These are phyloP conservation scores for Melanotaenia parkinsoni DNA, from an alignment of 2,797 vertebrate species.

Conservation along the genomic window DNA sequence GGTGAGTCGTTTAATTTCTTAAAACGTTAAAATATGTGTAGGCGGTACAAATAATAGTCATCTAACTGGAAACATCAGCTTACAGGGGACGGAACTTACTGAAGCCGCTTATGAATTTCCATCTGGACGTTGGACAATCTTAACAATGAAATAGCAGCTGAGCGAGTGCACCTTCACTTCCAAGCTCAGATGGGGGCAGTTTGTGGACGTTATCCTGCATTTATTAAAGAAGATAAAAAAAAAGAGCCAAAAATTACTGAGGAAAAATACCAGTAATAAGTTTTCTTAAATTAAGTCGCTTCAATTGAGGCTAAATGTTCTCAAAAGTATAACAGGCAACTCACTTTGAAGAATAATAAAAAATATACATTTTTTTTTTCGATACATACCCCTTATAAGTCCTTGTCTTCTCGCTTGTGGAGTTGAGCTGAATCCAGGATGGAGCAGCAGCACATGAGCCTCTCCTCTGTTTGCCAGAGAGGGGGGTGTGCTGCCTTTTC, in stretches of 20 bases:
- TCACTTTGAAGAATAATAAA: conserved; percentile 17
- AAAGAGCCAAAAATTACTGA: background rate
- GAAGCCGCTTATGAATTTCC: conserved; percentile 45
- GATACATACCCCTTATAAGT: conserved; percentile 54
- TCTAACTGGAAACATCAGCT: background rate
- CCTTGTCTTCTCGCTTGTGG: conserved; percentile 37
- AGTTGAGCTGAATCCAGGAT: conserved; percentile 65
- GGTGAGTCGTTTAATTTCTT: background rate
- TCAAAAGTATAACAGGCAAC: background rate
- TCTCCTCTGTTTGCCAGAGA: conserved; percentile 66
- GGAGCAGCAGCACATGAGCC: conserved; percentile 60
- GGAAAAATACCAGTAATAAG: background rate
- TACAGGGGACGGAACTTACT: conserved; percentile 66
- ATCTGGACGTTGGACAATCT: conserved; percentile 46
- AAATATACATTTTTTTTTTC: background rate
- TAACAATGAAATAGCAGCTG: conserved; percentile 38
- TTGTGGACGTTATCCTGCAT: conserved; percentile 41
- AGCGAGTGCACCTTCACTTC: conserved; percentile 36
- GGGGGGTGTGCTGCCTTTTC: conserved; percentile 70
- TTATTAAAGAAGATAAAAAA: conserved; percentile 23
- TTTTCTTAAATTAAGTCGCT: too few species aligned
- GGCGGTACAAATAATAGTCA: background rate
- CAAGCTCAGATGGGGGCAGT: conserved; percentile 34
- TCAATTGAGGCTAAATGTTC: conserved; percentile 16
- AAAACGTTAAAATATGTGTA: background rate